Conservation (phyloP, 1,140 invertebrate species). For the Drosophila kikkawai region DNA sequence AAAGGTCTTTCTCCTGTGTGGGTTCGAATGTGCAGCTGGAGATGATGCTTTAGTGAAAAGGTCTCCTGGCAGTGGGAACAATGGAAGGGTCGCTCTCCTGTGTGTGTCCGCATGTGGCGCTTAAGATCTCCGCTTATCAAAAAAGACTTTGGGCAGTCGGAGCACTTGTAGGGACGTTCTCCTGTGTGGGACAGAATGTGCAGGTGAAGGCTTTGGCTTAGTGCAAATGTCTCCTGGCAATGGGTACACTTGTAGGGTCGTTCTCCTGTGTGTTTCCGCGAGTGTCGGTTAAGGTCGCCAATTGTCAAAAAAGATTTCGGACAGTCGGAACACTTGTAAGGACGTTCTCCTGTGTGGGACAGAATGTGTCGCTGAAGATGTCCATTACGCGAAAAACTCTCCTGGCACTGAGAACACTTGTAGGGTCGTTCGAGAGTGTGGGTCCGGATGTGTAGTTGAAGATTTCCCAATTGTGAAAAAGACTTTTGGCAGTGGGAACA, state of each 20-base stretch:
- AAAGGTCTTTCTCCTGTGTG: constrained; percentile 7
- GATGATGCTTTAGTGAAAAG: constrained; percentile 7
- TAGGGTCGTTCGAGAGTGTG: constrained; percentile 10
- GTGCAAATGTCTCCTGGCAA: neutral
- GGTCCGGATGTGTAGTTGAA: constrained; percentile 1
- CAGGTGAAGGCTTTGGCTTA: constrained; percentile 1
- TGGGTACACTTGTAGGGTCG: constrained; percentile 15
- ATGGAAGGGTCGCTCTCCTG: constrained; percentile 11
- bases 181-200: constrained; percentile 8
- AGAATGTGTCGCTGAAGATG: constrained; percentile 13
- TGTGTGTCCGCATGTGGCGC: constrained; percentile 8
- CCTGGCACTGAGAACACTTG: constrained; percentile 1
- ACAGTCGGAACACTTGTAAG: constrained; percentile 1
- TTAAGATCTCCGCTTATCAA: constrained; percentile 8
- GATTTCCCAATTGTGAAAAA: constrained; percentile 1
- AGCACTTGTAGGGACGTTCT: constrained; percentile 4
- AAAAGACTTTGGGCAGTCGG: constrained; percentile 4
- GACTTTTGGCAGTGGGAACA: constrained; percentile 4
- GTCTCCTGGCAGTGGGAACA: constrained; percentile 4
- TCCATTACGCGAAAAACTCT: neutral
- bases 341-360: constrained; percentile 10
- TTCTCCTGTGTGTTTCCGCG: constrained; percentile 5
- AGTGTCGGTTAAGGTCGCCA: constrained; percentile 8
- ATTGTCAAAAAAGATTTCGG: constrained; percentile 6
- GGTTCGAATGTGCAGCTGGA: neutral